These are phyloP conservation scores for Anguilla marmorata DNA, from an alignment of 2,797 vertebrate species.

Conservation along the genomic window DNA sequence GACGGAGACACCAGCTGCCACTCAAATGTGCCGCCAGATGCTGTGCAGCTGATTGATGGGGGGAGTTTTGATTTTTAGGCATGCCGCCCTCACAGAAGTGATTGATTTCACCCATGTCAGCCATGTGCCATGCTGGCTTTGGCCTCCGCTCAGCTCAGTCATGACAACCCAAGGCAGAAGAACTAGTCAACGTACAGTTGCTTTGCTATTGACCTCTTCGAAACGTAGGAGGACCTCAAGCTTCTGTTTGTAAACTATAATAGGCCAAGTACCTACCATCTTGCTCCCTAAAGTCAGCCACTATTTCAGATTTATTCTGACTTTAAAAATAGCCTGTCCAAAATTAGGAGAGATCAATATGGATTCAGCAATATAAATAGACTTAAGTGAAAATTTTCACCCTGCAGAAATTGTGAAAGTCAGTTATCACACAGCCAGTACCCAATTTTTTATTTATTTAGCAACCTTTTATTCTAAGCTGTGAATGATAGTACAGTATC, in stretches of 20 bases:
- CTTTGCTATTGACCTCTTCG: conserved; percentile 34
- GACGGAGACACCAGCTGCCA: conserved; percentile 47
- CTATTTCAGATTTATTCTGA: conserved; percentile 36
- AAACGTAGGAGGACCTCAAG: conserved; percentile 36
- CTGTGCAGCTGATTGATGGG: conserved; percentile 43
- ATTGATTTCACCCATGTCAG: conserved; percentile 42
- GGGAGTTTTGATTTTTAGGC: conserved; percentile 43
- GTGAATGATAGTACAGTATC: background rate
- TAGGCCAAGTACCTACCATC: conserved; percentile 35
- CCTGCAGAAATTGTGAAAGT: background rate
- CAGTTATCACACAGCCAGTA: background rate
- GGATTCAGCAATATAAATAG: background rate
- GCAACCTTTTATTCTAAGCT: background rate
- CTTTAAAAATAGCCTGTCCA: conserved; percentile 16
- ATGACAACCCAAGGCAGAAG: conserved; percentile 39
- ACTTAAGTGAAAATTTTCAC: background rate
- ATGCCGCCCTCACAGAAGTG: conserved; percentile 15
- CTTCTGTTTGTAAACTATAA: conserved; percentile 14
- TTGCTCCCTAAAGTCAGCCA: conserved; percentile 28
- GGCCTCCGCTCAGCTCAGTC: conserved; percentile 36
- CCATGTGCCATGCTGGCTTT: conserved; percentile 30
- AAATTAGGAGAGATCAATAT: background rate
- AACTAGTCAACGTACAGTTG: conserved; percentile 29
- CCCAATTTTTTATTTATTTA: background rate
- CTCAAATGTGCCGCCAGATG: conserved; percentile 46